Conservation (phyloP, 2,888 invertebrate genomes). For the Anthophora plumipes region DNA sequence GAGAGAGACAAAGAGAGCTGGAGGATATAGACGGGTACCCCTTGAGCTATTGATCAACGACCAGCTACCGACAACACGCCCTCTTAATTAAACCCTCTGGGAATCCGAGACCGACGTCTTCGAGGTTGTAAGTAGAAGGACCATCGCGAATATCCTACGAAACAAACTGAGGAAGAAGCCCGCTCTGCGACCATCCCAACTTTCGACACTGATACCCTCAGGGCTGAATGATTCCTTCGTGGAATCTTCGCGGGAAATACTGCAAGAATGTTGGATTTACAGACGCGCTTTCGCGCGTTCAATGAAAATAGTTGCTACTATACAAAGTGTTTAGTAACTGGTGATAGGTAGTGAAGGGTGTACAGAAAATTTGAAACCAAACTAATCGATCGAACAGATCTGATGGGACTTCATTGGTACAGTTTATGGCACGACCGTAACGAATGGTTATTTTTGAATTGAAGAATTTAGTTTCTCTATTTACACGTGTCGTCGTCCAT, state of each 20-base stretch:
- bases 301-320: too few relatives aligned
- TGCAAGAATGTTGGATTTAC: neutral
- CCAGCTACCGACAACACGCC: constrained; percentile 75
- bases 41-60: constrained; percentile 78
- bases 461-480: too few relatives aligned
- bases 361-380: too few relatives aligned
- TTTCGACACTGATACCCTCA: constrained; percentile 50
- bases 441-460: too few relatives aligned
- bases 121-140: constrained; percentile 31
- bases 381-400: too few relatives aligned
- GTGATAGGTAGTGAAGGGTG: too few relatives aligned
- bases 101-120: constrained; percentile 69
- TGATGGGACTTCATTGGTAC: too few relatives aligned
- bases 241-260: neutral
- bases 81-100: constrained; percentile 80
- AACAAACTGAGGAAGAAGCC: constrained; percentile 38
- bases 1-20: constrained; percentile 51
- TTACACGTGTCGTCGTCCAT: too few relatives aligned
- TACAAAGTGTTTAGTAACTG: too few relatives aligned
- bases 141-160: constrained; percentile 57
- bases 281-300: too few relatives aligned
- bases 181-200: constrained; percentile 19
- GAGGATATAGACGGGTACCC: constrained; percentile 55
- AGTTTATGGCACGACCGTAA: too few relatives aligned
- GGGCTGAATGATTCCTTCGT: neutral